Evolutionary conservation across 2,113 vertebrate genomes (phyloP).

Genomic region (cattle (Bos taurus)): DNA sequence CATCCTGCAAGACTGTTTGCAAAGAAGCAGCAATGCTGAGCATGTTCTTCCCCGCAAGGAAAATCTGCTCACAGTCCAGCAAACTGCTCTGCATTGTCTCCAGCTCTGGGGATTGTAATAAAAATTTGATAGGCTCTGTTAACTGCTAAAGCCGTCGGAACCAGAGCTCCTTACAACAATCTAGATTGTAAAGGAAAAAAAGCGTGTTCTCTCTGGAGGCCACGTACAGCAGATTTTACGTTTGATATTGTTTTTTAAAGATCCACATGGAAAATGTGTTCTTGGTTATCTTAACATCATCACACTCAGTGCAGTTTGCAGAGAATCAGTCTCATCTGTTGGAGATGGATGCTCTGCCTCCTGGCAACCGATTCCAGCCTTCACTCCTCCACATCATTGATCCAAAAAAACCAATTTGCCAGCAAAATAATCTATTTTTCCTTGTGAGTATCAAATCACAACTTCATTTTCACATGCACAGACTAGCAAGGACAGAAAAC

Average conservation of each 20-base stretch:
- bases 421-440: slow-evolving; percentile 42
- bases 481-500: not conserved
- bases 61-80: slow-evolving; percentile 14
- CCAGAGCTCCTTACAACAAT: not conserved
- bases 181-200: not conserved
- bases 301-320: not conserved
- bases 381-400: slow-evolving; percentile 32
- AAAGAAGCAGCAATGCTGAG: not conserved
- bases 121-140: slow-evolving; percentile 53
- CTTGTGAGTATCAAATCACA: slow-evolving; percentile 29
- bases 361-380: not conserved
- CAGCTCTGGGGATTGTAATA: slow-evolving; percentile 45
- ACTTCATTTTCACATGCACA: slow-evolving; percentile 25
- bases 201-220: not conserved
- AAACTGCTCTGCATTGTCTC: slow-evolving; percentile 32
- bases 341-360: not conserved
- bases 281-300: not conserved
- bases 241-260: slow-evolving; percentile 34
- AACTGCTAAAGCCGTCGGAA: slow-evolving; percentile 8
- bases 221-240: not conserved
- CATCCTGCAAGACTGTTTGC: slow-evolving; percentile 28
- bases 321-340: not conserved
- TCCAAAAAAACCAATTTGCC: slow-evolving; percentile 27
- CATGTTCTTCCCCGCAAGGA: slow-evolving; percentile 43
- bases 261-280: slow-evolving; percentile 24